phyloP scores from a whole-genome alignment of 2,797 vertebrate species.

The Sebastes goodei region DNA sequence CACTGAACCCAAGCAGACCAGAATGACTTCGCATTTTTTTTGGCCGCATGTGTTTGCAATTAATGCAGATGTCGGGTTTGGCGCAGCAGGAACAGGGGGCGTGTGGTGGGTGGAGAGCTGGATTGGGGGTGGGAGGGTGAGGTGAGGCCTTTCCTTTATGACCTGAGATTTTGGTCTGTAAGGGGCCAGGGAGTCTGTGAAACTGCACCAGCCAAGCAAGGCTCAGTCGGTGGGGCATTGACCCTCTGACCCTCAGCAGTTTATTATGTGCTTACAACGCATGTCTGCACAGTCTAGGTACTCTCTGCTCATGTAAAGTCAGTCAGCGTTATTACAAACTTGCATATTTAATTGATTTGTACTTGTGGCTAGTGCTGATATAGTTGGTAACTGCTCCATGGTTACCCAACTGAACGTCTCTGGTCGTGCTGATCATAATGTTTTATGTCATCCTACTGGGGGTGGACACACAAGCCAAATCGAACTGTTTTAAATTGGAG shows the following conservation, averaged over 20 bases:
- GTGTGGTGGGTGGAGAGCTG: background rate
- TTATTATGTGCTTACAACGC: background rate
- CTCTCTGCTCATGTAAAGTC: background rate
- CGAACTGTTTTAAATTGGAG: background rate
- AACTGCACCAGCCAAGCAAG: background rate
- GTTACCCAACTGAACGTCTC: background rate
- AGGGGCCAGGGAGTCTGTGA: conserved; percentile 10
- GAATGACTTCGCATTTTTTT: conserved; percentile 79
- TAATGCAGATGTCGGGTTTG: conserved; percentile 40
- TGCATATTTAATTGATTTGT: background rate
- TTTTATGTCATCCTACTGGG: background rate
- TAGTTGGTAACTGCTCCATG: background rate
- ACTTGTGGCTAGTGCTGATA: background rate
- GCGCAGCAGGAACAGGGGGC: background rate
- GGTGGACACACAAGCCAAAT: background rate
- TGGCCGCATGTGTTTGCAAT: conserved; percentile 75
- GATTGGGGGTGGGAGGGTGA: background rate
- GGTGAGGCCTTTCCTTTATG: conserved; percentile 7
- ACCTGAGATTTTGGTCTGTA: background rate
- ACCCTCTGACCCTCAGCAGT: background rate
- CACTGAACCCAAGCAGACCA: conserved; percentile 31
- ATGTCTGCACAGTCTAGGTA: background rate
- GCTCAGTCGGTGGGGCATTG: background rate
- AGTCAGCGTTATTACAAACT: background rate
- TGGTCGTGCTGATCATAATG: background rate